A percentile compares a stretch with the other conserved stretches of the same genome.
Conservation (phyloP, 2,797 vertebrate species). For the Dallia pectoralis region DNA sequence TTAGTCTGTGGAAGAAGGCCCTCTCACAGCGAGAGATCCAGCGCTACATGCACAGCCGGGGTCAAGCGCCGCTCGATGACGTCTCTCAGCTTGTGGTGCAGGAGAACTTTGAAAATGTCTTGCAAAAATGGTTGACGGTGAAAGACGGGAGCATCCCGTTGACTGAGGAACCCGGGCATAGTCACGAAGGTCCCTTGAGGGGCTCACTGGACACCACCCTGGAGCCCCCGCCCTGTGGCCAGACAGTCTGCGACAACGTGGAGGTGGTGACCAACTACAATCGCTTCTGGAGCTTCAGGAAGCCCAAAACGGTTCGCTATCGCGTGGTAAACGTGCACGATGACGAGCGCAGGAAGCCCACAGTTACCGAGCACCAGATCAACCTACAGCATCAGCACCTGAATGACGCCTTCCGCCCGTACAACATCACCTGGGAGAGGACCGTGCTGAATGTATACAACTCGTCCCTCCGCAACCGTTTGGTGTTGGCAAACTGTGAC, state of each 20-base stretch:
- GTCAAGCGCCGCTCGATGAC: constrained; percentile 74
- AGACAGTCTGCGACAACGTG: constrained; percentile 91
- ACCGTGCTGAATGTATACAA: constrained; percentile 88
- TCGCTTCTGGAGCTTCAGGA: constrained; percentile 84
- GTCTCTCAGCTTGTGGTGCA: constrained; percentile 90
- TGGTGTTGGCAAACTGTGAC: constrained; percentile 95
- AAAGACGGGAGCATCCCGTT: constrained; percentile 82
- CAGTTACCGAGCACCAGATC: constrained; percentile 89
- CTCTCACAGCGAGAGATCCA: constrained; percentile 88
- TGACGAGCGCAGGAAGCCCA: constrained; percentile 73
- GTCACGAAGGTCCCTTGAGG: constrained; percentile 57
- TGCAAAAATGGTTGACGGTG: constrained; percentile 82
- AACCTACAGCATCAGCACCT: constrained; percentile 92
- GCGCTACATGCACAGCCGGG: constrained; percentile 77
- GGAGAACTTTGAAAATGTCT: constrained; percentile 89
- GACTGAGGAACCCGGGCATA: constrained; percentile 17
- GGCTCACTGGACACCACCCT: constrained; percentile 86
- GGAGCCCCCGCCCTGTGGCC: constrained; percentile 92
- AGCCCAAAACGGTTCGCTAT: constrained; percentile 89
- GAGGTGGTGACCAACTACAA: constrained; percentile 93
- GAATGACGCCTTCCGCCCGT: constrained; percentile 85
- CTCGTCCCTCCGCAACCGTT: constrained; percentile 86
- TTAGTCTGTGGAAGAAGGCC: constrained; percentile 89
- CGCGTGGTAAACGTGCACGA: constrained; percentile 92
- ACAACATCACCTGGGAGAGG: constrained; percentile 98